Conservation (phyloP, 2,113 vertebrate species). For the Vireo altiloquus region DNA sequence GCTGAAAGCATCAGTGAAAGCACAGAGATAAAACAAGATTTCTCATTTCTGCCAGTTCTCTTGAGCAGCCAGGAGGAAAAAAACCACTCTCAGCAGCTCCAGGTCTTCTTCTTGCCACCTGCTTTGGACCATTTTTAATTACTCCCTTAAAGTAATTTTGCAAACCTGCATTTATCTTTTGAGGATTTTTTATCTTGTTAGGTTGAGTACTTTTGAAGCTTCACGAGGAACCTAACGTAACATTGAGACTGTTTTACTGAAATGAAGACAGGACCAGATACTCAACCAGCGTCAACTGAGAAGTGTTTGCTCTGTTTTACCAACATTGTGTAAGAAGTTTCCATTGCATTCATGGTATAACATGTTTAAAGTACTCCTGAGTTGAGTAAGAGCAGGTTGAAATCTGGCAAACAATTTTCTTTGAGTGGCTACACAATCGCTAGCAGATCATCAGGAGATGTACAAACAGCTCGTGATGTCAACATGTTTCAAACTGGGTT, state of each 20-base stretch:
- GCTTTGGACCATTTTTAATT: rapidly evolving
- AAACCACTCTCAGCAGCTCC: not conserved
- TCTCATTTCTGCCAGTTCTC: rapidly evolving
- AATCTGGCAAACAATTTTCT: not conserved
- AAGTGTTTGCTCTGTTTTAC: not conserved
- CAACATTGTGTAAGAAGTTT: not conserved
- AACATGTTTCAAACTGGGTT: not conserved
- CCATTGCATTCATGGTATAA: not conserved
- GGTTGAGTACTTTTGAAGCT: not conserved
- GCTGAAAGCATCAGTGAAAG: rapidly evolving
- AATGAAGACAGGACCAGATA: not conserved
- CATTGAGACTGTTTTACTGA: not conserved
- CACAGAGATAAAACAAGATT: not conserved
- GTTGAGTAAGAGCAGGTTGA: not conserved
- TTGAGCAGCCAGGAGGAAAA: not conserved
- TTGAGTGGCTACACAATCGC: not conserved
- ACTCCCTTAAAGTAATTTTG: not conserved
- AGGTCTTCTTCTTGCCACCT: not conserved
- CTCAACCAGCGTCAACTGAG: not conserved
- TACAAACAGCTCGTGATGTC: not conserved
- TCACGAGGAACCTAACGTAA: rapidly evolving
- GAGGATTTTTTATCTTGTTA: not conserved
- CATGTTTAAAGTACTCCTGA: not conserved
- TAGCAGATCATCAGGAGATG: not conserved
- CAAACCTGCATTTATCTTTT: not conserved